Evolutionary conservation across 2,113 vertebrate genomes (phyloP).

Genomic region (Passer domesticus): DNA sequence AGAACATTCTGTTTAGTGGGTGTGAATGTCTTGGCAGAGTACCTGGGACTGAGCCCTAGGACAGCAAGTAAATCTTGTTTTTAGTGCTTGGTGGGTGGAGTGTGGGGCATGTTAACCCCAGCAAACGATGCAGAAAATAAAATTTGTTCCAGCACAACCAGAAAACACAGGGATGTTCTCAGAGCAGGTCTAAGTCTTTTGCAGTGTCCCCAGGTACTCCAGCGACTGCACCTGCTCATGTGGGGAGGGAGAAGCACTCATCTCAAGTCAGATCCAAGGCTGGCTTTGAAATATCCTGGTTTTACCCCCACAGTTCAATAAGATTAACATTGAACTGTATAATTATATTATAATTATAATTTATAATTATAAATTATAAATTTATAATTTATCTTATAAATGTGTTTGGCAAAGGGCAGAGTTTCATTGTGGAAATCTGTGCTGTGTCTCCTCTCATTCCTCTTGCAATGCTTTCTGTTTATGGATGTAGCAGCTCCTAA

Average conservation of each 20-base stretch:
- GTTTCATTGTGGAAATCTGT: not conserved
- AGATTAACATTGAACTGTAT: too few relatives aligned
- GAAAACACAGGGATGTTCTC: not conserved
- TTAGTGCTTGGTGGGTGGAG: not conserved
- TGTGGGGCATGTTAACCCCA: not conserved
- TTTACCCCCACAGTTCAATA: not conserved
- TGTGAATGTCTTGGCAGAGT: not conserved
- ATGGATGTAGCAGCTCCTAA: not conserved
- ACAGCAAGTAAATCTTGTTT: not conserved
- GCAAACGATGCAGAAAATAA: not conserved
- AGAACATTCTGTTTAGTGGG: not conserved
- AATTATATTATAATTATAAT: too few relatives aligned
- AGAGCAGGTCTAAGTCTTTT: not conserved
- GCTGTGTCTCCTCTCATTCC: accelerated
- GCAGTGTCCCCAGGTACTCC: not conserved
- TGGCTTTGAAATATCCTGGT: not conserved
- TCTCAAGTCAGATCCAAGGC: accelerated
- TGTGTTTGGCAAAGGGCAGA: accelerated
- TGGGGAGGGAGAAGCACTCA: not conserved
- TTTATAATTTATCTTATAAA: not conserved
- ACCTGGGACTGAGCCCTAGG: not conserved
- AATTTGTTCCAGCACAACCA: not conserved
- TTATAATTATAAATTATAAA: too few relatives aligned
- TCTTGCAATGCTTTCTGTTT: not conserved
- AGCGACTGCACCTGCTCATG: not conserved